These are phyloP conservation scores for Sebastes diaconus DNA, from an alignment of 2,797 vertebrate species.

Conservation along the genomic window DNA sequence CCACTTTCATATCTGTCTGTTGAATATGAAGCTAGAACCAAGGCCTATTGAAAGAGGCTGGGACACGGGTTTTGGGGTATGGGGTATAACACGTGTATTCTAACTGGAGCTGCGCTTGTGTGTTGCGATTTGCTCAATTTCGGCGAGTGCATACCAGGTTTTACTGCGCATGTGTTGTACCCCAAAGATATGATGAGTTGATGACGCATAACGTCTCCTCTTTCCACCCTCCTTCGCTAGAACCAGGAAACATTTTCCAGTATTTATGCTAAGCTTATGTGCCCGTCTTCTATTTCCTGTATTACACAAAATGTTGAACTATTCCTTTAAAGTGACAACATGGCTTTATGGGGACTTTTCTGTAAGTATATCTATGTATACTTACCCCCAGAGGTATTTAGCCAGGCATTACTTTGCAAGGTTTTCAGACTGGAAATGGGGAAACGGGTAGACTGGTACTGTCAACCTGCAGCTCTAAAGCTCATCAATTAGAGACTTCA, in stretches of 20 bases:
- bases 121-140: accelerated
- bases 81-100: too few relatives aligned
- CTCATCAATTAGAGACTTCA: accelerated
- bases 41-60: too few relatives aligned
- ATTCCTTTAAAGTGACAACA: not conserved
- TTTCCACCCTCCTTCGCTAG: too few relatives aligned
- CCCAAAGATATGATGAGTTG: accelerated
- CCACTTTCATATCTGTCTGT: not conserved
- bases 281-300: not conserved
- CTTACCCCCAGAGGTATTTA: not conserved
- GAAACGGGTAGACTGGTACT: too few relatives aligned
- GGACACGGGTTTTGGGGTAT: too few relatives aligned
- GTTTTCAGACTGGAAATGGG: not conserved
- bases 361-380: not conserved
- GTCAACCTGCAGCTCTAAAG: not conserved
- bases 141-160: too few relatives aligned
- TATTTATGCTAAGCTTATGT: not conserved
- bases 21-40: not conserved
- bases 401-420: not conserved
- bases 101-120: too few relatives aligned
- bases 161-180: too few relatives aligned
- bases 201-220: too few relatives aligned
- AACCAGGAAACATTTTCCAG: not conserved
- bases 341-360: not conserved
- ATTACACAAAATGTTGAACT: not conserved